A percentile compares a stretch with the other conserved stretches of the same genome.
These are phyloP conservation scores for Mastomys natalensis DNA, from an alignment of 2,113 vertebrate species.

Conservation along the genomic window DNA sequence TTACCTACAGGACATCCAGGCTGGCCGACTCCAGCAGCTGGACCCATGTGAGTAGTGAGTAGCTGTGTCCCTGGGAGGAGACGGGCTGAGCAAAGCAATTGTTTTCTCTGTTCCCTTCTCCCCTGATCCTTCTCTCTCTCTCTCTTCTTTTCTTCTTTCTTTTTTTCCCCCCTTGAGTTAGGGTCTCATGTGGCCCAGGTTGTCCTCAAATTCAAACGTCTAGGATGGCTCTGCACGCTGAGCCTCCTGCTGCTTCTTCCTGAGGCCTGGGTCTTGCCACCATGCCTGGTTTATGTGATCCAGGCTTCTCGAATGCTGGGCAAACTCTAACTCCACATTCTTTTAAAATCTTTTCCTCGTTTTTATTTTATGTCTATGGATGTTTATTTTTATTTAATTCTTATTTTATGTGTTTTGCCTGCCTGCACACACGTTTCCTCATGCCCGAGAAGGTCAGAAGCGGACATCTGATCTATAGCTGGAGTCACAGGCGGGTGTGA, in stretches of 20 bases:
- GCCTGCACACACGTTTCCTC: neutral
- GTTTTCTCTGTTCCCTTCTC: neutral
- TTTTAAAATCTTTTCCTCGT: neutral
- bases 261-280: neutral
- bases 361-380: neutral
- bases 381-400: neutral
- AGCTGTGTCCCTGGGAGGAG: neutral
- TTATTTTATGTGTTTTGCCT: neutral
- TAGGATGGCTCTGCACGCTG: too few relatives aligned
- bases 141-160: rapidly evolving
- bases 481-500: neutral
- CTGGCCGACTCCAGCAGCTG: neutral
- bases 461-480: too few relatives aligned
- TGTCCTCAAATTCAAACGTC: neutral
- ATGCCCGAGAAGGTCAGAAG: neutral
- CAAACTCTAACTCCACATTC: too few relatives aligned
- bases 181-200: neutral
- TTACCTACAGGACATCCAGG: neutral
- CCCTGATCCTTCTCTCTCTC: neutral
- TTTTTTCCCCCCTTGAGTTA: neutral
- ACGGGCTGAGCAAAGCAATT: too few relatives aligned
- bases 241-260: neutral
- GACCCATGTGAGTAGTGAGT: slow-evolving; percentile 70
- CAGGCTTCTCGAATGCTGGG: neutral
- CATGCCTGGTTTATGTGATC: neutral